Conservation (phyloP, 2,797 vertebrate species). For the Trachurus trachurus region DNA sequence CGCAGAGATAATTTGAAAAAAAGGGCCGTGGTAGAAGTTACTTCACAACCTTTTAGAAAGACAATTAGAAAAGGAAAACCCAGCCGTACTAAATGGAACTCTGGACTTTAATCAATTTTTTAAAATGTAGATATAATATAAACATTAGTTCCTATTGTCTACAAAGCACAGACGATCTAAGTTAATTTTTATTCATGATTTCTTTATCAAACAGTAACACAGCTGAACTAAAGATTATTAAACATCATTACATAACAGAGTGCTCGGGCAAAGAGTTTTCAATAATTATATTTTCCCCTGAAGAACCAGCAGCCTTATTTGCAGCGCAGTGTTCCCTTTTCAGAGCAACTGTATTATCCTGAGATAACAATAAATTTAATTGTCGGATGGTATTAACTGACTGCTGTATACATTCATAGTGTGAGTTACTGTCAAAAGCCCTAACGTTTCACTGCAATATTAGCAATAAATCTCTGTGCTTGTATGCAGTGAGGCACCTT, state of each 20-base stretch:
- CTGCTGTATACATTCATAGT: conserved; percentile 9
- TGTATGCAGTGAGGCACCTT: conserved; percentile 55
- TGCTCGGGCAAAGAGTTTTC: conserved; percentile 18
- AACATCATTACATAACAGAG: conserved; percentile 44
- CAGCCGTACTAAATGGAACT: conserved; percentile 12
- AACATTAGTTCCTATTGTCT: conserved; percentile 49
- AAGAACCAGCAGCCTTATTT: conserved; percentile 24
- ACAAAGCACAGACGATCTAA: conserved; percentile 7
- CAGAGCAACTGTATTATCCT: conserved; percentile 6
- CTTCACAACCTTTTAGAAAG: conserved; percentile 58
- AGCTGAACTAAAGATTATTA: conserved; percentile 49
- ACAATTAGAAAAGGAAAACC: conserved; percentile 56
- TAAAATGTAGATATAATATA: conserved; percentile 49
- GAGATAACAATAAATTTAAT: conserved; percentile 32
- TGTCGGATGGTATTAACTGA: conserved; percentile 23
- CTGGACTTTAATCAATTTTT: conserved; percentile 61
- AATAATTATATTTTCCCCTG: conserved; percentile 18
- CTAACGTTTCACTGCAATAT: conserved; percentile 17
- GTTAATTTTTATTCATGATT: conserved; percentile 51
- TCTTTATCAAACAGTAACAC: conserved; percentile 36
- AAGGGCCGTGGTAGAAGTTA: conserved; percentile 41
- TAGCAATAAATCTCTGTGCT: conserved; percentile 45
- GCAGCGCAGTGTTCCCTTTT: conserved; percentile 1
- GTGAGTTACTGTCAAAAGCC: conserved; percentile 24
- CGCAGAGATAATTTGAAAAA: conserved; percentile 69